phyloP scores from a whole-genome alignment of 2,113 vertebrate species.

The Osmerus mordax region DNA sequence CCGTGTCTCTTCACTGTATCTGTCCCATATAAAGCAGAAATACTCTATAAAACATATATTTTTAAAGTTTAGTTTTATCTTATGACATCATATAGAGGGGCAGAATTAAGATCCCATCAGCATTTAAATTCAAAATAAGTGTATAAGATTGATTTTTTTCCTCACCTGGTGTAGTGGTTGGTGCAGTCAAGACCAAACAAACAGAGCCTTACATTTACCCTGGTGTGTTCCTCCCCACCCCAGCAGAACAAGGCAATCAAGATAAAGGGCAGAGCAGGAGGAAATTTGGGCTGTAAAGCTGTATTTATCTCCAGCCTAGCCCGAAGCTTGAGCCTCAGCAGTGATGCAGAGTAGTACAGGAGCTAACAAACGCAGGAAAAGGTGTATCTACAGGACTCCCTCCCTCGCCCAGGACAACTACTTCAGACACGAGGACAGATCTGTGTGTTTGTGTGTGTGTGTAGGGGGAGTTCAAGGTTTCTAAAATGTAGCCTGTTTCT shows the following conservation, averaged over 20 bases:
- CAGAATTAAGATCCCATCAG: neutral
- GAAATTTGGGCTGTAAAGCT: constrained; percentile 40
- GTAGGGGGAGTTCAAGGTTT: neutral
- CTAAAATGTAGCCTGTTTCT: neutral
- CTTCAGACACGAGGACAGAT: constrained; percentile 50
- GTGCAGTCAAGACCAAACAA: constrained; percentile 42
- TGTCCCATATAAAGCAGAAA: too few relatives aligned
- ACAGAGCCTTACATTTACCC: constrained; percentile 26
- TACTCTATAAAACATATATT: too few relatives aligned
- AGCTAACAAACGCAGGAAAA: constrained; percentile 69
- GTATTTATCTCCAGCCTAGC: constrained; percentile 30
- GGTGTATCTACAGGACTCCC: constrained; percentile 50
- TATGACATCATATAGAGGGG: neutral
- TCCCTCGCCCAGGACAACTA: constrained; percentile 47
- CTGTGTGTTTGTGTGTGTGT: constrained; percentile 8
- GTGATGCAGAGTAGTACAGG: constrained; percentile 23
- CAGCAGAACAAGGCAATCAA: constrained; percentile 59
- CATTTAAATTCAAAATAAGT: constrained; percentile 39
- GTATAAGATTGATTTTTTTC: neutral
- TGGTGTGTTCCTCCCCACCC: constrained; percentile 52
- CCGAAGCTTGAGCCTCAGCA: constrained; percentile 2
- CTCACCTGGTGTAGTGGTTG: constrained; percentile 15
- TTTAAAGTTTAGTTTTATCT: too few relatives aligned
- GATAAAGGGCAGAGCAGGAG: constrained; percentile 46
- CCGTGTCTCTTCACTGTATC: too few relatives aligned